Percentiles rank a stretch among this genome's conserved stretches.
Evolutionary conservation across 92 coral and sea anemone species (phyloP).

Genomic region (Paragorgia papillata): DNA sequence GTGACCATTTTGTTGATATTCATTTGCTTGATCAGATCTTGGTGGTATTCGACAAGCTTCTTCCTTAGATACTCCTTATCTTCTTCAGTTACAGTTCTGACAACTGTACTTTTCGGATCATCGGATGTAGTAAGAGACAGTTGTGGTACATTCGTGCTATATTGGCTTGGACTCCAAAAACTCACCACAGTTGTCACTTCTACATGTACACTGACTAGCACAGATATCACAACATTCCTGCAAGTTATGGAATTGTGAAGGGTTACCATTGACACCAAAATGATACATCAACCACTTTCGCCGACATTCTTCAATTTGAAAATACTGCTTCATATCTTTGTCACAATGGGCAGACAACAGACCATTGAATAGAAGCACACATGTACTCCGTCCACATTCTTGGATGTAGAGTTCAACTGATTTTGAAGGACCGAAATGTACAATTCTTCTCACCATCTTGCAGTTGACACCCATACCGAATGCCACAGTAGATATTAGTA

Average conservation of each 20-base stretch:
- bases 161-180: conserved; percentile 40
- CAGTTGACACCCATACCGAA: conserved; percentile 49
- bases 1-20: conserved; percentile 25
- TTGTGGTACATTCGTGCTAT: neutral
- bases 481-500: conserved; percentile 33
- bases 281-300: conserved; percentile 46
- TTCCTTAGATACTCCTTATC: conserved; percentile 46
- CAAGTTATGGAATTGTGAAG: neutral
- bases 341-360: too few species aligned
- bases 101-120: neutral
- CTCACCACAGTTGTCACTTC: conserved; percentile 43
- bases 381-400: conserved; percentile 43
- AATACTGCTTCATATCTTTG: conserved; percentile 45
- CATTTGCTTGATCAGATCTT: neutral
- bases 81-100: conserved; percentile 35
- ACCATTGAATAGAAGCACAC: conserved; percentile 43
- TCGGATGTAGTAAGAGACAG: neutral
- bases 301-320: conserved; percentile 34
- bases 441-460: conserved; percentile 29
- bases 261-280: conserved; percentile 27
- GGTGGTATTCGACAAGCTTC: conserved; percentile 36
- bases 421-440: conserved; percentile 47
- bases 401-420: conserved; percentile 32
- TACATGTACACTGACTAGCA: conserved; percentile 47
- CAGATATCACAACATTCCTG: conserved; percentile 55